phyloP scores from a whole-genome alignment of 2,113 vertebrate species.

The Cnemophilus loriae region DNA sequence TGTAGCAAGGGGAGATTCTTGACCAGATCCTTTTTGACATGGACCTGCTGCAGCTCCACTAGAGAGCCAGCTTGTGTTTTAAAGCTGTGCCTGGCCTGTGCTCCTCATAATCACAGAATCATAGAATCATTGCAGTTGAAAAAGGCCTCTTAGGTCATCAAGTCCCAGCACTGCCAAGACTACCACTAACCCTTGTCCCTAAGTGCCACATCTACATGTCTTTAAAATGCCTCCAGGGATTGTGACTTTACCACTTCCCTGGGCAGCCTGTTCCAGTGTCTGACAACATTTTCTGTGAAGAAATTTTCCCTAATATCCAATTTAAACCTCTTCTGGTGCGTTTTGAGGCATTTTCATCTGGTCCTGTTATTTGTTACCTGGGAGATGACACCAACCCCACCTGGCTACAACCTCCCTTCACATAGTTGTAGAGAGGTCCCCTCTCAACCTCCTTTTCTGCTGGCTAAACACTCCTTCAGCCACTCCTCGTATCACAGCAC shows the following conservation, averaged over 20 bases:
- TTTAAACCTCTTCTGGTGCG: neutral
- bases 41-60: neutral
- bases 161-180: neutral
- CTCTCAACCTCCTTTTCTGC: neutral
- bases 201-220: fast-evolving
- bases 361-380: neutral
- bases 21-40: neutral
- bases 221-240: neutral
- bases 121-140: neutral
- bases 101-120: neutral
- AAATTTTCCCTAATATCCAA: neutral
- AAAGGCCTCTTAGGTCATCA: neutral
- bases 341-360: neutral
- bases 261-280: neutral
- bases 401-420: neutral
- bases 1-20: neutral
- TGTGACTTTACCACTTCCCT: neutral
- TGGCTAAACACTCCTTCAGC: neutral
- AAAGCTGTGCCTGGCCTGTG: neutral
- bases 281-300: neutral
- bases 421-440: neutral
- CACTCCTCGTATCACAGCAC: neutral
- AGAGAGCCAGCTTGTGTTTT: neutral
- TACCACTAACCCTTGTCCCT: neutral
- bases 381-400: neutral